A percentile compares a stretch with the other conserved stretches of the same genome.
phyloP scores from a whole-genome alignment of 2,888 invertebrate genomes.

The Zootermopsis nevadensis region DNA sequence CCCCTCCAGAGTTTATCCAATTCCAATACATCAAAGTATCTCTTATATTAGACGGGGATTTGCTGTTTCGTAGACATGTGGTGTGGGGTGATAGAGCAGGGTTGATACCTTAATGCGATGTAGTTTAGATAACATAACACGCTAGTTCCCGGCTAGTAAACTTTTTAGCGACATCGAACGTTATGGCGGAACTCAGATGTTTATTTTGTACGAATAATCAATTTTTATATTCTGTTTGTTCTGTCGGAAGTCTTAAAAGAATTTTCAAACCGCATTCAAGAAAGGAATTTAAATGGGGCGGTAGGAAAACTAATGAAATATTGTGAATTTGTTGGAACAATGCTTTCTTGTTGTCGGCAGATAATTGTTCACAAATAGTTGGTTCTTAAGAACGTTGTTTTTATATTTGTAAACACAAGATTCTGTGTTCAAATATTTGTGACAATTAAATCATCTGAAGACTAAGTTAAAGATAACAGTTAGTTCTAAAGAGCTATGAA shows the following conservation, averaged over 20 bases:
- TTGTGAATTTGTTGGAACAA: too few species aligned
- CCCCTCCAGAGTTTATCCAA: neutral
- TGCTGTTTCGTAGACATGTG: neutral
- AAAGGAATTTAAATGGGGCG: too few species aligned
- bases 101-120: neutral
- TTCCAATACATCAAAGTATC: neutral
- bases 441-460: too few species aligned
- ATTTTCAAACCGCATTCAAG: neutral
- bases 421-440: too few species aligned
- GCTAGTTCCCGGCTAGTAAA: neutral
- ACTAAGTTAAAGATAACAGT: too few species aligned
- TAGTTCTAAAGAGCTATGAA: too few species aligned
- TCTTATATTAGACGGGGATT: neutral
- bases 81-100: neutral
- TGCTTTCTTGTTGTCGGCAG: too few species aligned
- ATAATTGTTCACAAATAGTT: too few species aligned
- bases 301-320: too few species aligned
- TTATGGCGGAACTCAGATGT: neutral
- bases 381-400: too few species aligned
- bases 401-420: too few species aligned
- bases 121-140: neutral
- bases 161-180: neutral
- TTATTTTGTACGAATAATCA: neutral
- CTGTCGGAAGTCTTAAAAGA: neutral
- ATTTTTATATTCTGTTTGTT: neutral